A percentile compares a stretch with the other conserved stretches of the same genome.
Conservation (phyloP, 2,113 vertebrate genomes). For the Eleginops maclovinus region DNA sequence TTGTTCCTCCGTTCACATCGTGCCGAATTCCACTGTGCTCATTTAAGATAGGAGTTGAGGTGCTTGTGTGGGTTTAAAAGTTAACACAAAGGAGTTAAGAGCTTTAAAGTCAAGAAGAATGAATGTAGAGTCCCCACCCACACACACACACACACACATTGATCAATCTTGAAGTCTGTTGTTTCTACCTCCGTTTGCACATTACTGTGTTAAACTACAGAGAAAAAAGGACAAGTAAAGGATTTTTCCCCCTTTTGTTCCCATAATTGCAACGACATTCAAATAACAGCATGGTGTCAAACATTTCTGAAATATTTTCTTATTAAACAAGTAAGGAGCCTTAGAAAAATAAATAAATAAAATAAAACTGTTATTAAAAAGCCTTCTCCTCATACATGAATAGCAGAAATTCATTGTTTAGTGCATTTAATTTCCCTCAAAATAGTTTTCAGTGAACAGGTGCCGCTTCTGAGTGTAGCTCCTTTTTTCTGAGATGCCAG, state of each 20-base stretch:
- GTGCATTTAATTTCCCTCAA: constrained; percentile 37
- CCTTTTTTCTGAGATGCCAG: constrained; percentile 10
- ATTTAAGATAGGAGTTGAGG: constrained; percentile 10
- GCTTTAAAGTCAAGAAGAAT: constrained; percentile 45
- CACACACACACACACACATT: background rate
- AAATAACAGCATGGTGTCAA: constrained; percentile 8
- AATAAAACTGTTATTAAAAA: constrained; percentile 21
- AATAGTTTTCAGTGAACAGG: constrained; percentile 43
- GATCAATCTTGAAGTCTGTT: constrained; percentile 12
- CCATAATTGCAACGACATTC: background rate
- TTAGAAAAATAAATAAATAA: background rate
- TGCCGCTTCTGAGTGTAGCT: constrained; percentile 10
- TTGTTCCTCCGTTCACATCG: background rate
- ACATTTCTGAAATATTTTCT: constrained; percentile 8
- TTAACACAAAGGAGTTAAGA: constrained; percentile 15
- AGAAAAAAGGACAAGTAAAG: background rate
- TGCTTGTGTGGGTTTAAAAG: constrained; percentile 38
- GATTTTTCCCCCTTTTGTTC: background rate
- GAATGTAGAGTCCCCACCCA: constrained; percentile 16
- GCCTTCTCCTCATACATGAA: background rate
- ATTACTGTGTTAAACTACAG: background rate
- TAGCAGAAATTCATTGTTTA: constrained; percentile 36
- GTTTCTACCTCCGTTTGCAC: constrained; percentile 16
- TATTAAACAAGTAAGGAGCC: background rate
- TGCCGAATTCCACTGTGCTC: constrained; percentile 1